Percentiles rank a stretch among this genome's conserved stretches.
phyloP scores from a whole-genome alignment of 2,888 invertebrate genomes.

The Dasysyrphus tricinctus region DNA sequence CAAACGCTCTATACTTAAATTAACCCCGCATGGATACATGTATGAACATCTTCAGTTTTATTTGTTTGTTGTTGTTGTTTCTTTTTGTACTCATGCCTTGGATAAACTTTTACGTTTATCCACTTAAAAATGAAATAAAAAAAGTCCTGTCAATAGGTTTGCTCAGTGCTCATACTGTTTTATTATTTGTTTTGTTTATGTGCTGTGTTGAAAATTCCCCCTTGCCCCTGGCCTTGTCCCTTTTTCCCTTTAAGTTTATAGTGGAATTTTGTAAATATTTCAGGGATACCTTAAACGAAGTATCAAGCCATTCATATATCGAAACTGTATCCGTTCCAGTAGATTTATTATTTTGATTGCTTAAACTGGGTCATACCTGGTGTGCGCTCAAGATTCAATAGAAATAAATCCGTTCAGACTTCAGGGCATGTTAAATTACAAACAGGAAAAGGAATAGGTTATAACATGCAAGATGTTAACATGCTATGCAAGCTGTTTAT shows the following conservation, averaged over 20 bases:
- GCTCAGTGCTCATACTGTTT: background rate
- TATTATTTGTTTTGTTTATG: background rate
- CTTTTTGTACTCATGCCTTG: background rate
- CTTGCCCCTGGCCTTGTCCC: too few species aligned
- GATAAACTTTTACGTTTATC: constrained; percentile 39
- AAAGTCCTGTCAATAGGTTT: constrained; percentile 22
- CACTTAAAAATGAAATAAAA: constrained; percentile 10
- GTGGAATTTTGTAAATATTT: background rate
- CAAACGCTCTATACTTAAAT: constrained; percentile 35
- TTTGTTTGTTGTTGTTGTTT: constrained; percentile 5
- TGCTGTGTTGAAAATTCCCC: too few species aligned
- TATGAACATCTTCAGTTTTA: background rate
- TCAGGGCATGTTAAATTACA: background rate
- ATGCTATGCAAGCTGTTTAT: background rate
- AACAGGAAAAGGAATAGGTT: background rate
- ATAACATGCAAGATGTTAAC: background rate
- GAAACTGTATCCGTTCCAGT: background rate
- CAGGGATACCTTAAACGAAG: background rate
- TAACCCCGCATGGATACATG: constrained; percentile 20
- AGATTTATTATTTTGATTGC: constrained; percentile 12
- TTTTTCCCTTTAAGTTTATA: background rate
- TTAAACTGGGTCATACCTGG: background rate
- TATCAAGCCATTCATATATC: background rate
- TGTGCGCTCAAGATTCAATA: background rate
- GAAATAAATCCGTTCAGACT: background rate